Percentiles rank a stretch among this genome's conserved stretches.
phyloP scores from a whole-genome alignment of 2,797 vertebrate species.

The Hemitrygon akajei region DNA sequence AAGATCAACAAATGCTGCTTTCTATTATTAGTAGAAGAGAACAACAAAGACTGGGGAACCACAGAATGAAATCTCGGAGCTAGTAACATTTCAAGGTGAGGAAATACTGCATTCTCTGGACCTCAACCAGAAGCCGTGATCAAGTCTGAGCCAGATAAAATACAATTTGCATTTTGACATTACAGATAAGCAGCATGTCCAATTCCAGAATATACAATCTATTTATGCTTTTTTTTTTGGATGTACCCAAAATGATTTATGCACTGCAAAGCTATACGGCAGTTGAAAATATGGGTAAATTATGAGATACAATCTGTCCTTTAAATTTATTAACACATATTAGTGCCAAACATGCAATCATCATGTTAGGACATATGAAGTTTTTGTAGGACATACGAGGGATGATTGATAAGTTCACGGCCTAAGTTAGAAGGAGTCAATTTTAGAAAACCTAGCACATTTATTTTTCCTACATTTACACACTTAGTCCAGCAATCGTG shows the following conservation, averaged over 20 bases:
- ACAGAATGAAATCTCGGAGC: too few species aligned
- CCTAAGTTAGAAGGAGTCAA: too few species aligned
- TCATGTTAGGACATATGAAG: neutral
- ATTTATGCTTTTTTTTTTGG: neutral
- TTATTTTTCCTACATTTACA: too few species aligned
- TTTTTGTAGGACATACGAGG: neutral
- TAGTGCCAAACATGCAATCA: neutral
- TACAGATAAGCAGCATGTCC: neutral
- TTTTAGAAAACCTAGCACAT: too few species aligned
- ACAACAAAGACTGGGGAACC: neutral
- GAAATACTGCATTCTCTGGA: neutral
- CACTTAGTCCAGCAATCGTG: too few species aligned
- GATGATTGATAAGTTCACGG: too few species aligned
- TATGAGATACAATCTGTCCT: neutral
- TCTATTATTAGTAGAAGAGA: neutral
- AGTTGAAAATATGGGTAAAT: neutral
- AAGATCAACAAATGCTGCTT: neutral
- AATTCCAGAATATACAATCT: neutral
- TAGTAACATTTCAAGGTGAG: neutral
- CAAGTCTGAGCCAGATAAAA: neutral
- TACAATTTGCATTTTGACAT: neutral
- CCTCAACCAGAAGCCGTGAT: neutral
- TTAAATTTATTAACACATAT: neutral
- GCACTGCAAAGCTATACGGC: neutral
- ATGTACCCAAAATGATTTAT: neutral